Conservation (phyloP, 2,888 invertebrate species). For the Campaea margaritaria region DNA sequence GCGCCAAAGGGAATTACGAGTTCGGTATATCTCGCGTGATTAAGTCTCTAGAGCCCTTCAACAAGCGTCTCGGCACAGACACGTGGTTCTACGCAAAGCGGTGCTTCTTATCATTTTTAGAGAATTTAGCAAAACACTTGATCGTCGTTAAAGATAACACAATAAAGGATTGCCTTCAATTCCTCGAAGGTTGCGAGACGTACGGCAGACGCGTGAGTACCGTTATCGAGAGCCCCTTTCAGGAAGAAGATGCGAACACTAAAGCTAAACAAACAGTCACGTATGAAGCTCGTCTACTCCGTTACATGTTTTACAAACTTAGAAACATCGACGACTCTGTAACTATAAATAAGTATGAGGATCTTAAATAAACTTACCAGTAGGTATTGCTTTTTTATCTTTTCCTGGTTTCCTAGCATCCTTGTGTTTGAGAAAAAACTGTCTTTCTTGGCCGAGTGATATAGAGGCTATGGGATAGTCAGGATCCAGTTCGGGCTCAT, state of each 20-base stretch:
- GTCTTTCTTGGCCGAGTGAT: slow-evolving; percentile 87
- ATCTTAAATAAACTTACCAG: slow-evolving; percentile 81
- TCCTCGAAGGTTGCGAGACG: slow-evolving; percentile 95
- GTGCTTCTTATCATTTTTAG: slow-evolving; percentile 96
- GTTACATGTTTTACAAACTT: slow-evolving; percentile 91
- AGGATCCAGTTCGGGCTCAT: slow-evolving; percentile 87
- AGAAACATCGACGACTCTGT: slow-evolving; percentile 84
- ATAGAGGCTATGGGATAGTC: slow-evolving; percentile 88
- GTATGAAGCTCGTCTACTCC: slow-evolving; percentile 94
- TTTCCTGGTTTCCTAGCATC: slow-evolving; percentile 81
- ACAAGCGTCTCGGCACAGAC: slow-evolving; percentile 97
- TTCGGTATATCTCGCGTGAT: slow-evolving; percentile 99
- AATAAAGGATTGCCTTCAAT: slow-evolving; percentile 93
- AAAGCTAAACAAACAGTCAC: slow-evolving; percentile 95
- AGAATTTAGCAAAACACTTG: slow-evolving; percentile 95
- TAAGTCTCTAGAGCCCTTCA: slow-evolving; percentile 97
- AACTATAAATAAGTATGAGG: slow-evolving; percentile 82
- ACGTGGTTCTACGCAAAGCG: slow-evolving; percentile 99
- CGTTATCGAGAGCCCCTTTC: slow-evolving; percentile 92
- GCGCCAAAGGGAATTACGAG: slow-evolving; percentile 99
- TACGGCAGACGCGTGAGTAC: slow-evolving; percentile 94
- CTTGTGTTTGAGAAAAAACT: slow-evolving; percentile 87
- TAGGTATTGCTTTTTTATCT: slow-evolving; percentile 71
- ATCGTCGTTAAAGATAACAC: slow-evolving; percentile 95
- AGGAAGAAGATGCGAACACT: slow-evolving; percentile 87